Conservation (phyloP, 2,888 invertebrate genomes). For the Synergus gifuensis region DNA sequence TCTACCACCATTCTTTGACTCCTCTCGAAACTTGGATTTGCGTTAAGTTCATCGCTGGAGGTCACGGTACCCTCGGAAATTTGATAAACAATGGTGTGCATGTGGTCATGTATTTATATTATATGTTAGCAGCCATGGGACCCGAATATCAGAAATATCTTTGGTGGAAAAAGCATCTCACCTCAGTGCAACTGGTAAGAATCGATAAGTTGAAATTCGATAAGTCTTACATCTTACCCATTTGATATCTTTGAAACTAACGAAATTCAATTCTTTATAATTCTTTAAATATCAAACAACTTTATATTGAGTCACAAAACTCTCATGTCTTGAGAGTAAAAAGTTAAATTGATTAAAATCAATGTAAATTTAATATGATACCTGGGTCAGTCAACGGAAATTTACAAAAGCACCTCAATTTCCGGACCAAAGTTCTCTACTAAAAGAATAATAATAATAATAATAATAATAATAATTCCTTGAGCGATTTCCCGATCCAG, state of each 20-base stretch:
- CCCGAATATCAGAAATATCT: conserved; percentile 91
- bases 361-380: neutral
- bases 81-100: conserved; percentile 92
- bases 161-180: conserved; percentile 95
- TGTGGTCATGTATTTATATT: conserved; percentile 92
- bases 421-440: neutral
- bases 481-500: conserved; percentile 34
- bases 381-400: neutral
- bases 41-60: conserved; percentile 89
- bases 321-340: neutral
- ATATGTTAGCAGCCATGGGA: conserved; percentile 91
- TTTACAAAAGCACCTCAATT: neutral
- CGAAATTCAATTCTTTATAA: neutral
- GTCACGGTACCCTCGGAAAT: conserved; percentile 93
- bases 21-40: conserved; percentile 89
- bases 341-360: neutral
- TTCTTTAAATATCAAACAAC: neutral
- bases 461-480: neutral
- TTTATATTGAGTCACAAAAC: neutral
- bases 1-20: conserved; percentile 91
- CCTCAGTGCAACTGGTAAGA: conserved; percentile 89
- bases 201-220: neutral
- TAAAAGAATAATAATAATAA: neutral
- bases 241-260: neutral
- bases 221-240: neutral